Conservation (phyloP, 2,113 vertebrate genomes). For the Galemys pyrenaicus region DNA sequence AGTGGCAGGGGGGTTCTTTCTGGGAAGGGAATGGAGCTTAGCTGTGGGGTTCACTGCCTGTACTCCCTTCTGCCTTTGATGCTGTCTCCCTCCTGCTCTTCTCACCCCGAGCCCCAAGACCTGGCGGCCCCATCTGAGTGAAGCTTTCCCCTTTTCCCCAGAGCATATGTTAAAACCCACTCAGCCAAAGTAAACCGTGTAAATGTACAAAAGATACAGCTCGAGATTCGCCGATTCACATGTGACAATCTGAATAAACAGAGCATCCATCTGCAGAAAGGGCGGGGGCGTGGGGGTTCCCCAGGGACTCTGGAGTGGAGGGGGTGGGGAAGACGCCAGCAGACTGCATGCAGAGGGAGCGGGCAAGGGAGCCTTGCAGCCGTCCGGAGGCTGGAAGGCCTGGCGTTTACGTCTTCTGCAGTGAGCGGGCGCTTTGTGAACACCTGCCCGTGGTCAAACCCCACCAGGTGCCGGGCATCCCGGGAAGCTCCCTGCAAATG, state of each 20-base stretch:
- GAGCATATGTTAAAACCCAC: conserved; percentile 44
- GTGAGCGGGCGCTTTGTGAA: rapidly evolving
- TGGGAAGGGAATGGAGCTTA: not conserved
- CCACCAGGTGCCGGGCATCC: rapidly evolving
- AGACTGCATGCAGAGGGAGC: not conserved
- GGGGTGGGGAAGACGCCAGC: not conserved
- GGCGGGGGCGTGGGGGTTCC: not conserved
- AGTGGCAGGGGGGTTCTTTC: not conserved
- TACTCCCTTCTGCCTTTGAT: not conserved
- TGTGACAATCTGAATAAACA: conserved; percentile 63
- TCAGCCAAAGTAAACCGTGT: conserved; percentile 55
- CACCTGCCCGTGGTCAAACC: not conserved
- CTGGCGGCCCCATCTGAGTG: not conserved
- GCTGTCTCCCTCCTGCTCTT: not conserved
- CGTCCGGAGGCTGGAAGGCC: not conserved
- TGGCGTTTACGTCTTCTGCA: rapidly evolving
- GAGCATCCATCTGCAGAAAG: conserved; percentile 34
- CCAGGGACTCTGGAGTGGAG: not conserved
- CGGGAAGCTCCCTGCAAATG: not conserved
- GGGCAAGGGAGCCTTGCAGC: no score
- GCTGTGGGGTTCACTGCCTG: not conserved
- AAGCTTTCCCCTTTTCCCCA: not conserved
- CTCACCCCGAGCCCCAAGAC: not conserved
- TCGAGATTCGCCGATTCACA: conserved; percentile 16
- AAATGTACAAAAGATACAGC: conserved; percentile 49